phyloP scores from a whole-genome alignment of 2,113 vertebrate species.

The Callionymus lyra region DNA sequence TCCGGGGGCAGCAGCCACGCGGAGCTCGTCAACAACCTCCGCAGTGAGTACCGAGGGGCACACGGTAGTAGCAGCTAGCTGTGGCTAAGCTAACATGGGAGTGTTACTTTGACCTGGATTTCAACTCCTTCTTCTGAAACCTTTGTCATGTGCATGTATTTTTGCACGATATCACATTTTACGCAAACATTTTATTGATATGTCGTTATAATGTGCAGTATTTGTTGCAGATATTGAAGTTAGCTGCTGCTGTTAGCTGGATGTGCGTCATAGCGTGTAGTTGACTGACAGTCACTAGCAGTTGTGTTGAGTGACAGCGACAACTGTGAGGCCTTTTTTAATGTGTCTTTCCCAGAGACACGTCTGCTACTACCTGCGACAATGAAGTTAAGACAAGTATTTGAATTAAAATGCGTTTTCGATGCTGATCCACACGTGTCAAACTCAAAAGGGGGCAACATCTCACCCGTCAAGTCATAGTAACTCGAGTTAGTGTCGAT shows the following conservation, averaged over 20 bases:
- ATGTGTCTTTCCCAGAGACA: too few relatives aligned
- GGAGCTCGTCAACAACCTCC: constrained; percentile 97
- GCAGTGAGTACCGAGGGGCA: constrained; percentile 77
- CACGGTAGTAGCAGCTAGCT: constrained; percentile 22
- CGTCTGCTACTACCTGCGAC: too few relatives aligned
- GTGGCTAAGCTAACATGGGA: constrained; percentile 38
- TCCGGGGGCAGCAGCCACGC: constrained; percentile 91
- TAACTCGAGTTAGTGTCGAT: too few relatives aligned
- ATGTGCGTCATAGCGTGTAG: constrained; percentile 53
- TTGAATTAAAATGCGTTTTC: too few relatives aligned
- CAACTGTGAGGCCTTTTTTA: constrained; percentile 24
- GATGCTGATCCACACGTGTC: too few relatives aligned
- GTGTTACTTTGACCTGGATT: constrained; percentile 36
- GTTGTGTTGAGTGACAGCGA: constrained; percentile 12
- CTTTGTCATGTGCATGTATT: constrained; percentile 1
- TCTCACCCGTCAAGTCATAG: too few relatives aligned
- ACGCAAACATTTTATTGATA: too few relatives aligned
- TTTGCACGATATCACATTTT: background rate
- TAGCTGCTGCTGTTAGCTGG: constrained; percentile 40
- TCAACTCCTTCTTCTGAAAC: constrained; percentile 35
- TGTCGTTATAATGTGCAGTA: too few relatives aligned
- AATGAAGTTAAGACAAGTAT: too few relatives aligned
- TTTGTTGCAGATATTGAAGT: background rate
- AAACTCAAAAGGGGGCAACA: too few relatives aligned
- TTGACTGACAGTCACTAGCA: constrained; percentile 3